phyloP scores from a whole-genome alignment of 2,888 invertebrate genomes.

The Cephonodes hylas region DNA sequence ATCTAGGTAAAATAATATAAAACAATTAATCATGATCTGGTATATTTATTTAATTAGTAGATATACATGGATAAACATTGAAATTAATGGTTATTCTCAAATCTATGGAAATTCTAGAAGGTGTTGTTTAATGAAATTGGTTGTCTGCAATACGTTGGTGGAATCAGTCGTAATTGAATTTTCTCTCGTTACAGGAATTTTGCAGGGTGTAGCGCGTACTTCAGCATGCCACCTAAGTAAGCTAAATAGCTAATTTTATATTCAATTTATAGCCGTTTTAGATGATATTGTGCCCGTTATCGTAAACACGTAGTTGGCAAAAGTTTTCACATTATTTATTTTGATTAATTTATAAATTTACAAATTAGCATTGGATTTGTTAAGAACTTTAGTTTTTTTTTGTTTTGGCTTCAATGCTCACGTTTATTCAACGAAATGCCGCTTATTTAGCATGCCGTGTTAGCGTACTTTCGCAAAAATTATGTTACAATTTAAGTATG shows the following conservation, averaged over 20 bases:
- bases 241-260: constrained; percentile 33
- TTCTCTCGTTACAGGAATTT: constrained; percentile 74
- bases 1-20: not conserved
- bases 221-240: constrained; percentile 79
- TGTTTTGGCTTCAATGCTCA: not conserved
- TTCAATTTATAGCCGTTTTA: not conserved
- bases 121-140: not conserved
- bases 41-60: not conserved
- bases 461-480: not conserved
- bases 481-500: not conserved
- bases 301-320: not conserved
- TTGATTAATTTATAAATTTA: not conserved
- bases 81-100: not conserved
- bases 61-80: not conserved
- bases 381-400: not conserved
- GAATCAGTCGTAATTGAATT: constrained; percentile 40
- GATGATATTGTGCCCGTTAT: not conserved
- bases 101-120: not conserved
- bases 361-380: not conserved
- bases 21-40: not conserved
- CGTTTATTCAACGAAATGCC: not conserved
- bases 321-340: not conserved
- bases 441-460: not conserved
- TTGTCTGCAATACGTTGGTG: constrained; percentile 18
- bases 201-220: constrained; percentile 62